Conservation (phyloP, 2,797 vertebrate genomes). For the Onychomys leucogaster region DNA sequence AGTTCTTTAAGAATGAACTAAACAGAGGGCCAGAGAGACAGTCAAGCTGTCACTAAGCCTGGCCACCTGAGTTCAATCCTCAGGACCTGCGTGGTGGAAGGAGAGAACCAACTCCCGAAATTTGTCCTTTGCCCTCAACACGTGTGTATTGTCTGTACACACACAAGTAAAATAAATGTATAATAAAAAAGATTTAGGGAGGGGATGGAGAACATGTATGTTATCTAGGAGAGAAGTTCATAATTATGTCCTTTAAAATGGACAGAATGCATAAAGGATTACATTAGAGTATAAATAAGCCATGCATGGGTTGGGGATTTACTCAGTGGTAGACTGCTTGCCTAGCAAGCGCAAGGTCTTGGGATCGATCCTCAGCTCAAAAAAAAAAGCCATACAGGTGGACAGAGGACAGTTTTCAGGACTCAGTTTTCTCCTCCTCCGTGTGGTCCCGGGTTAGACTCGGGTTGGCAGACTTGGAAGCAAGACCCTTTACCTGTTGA, state of each 20-base stretch:
- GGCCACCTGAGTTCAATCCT: not conserved
- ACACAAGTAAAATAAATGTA: not conserved
- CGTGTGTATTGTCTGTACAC: not conserved
- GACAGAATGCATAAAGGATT: not conserved
- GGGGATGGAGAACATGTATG: not conserved
- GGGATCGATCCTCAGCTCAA: too few species aligned
- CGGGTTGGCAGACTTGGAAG: not conserved
- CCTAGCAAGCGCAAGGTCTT: too few species aligned
- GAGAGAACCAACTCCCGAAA: not conserved
- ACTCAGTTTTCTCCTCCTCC: not conserved
- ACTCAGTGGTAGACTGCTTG: too few species aligned
- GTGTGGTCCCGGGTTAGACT: not conserved
- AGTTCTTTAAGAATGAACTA: conserved; percentile 12
- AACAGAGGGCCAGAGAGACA: not conserved
- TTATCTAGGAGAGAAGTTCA: not conserved
- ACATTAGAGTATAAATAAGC: not conserved
- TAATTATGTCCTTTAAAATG: not conserved
- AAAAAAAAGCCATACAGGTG: not conserved
- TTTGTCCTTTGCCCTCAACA: not conserved
- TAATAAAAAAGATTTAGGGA: not conserved
- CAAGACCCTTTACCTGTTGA: not conserved
- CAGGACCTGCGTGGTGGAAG: not conserved
- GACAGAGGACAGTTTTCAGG: not conserved
- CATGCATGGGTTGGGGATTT: too few species aligned
- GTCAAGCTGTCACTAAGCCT: not conserved